A percentile compares a stretch with the other conserved stretches of the same genome.
These are phyloP conservation scores for Hippocampus zosterae DNA, from an alignment of 2,113 vertebrate species.

Conservation along the genomic window DNA sequence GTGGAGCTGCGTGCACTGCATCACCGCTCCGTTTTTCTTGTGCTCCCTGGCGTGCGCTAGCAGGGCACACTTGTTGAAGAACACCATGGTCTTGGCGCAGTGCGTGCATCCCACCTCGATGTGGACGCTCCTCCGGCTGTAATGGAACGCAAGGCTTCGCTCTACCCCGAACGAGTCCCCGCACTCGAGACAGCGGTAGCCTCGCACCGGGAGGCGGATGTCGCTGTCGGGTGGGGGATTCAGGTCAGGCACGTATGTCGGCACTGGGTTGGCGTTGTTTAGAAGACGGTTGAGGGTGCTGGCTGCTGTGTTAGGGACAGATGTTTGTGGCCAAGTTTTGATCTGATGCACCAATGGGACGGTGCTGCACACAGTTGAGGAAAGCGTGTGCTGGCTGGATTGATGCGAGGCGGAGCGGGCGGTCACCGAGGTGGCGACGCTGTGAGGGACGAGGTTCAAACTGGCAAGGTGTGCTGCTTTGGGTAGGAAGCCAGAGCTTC, in stretches of 20 bases:
- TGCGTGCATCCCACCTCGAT: slow-evolving; percentile 91
- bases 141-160: slow-evolving; percentile 87
- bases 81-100: slow-evolving; percentile 84
- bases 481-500: slow-evolving; percentile 79
- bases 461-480: slow-evolving; percentile 96
- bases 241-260: slow-evolving; percentile 86
- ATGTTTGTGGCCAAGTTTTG: slow-evolving; percentile 64
- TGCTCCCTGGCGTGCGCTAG: slow-evolving; percentile 90
- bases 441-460: slow-evolving; percentile 93
- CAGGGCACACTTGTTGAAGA: slow-evolving; percentile 94
- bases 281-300: slow-evolving; percentile 86
- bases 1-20: slow-evolving; percentile 95
- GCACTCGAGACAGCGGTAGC: slow-evolving; percentile 91
- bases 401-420: slow-evolving; percentile 75
- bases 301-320: slow-evolving; percentile 64
- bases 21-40: slow-evolving; percentile 85
- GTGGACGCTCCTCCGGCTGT: slow-evolving; percentile 86
- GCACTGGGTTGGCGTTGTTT: slow-evolving; percentile 86
- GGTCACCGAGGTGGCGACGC: slow-evolving; percentile 84
- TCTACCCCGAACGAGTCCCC: slow-evolving; percentile 92
- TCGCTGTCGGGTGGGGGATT: slow-evolving; percentile 81
- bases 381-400: slow-evolving; percentile 68
- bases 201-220: slow-evolving; percentile 82
- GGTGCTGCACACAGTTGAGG: slow-evolving; percentile 74
- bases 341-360: slow-evolving; percentile 93